phyloP scores from a whole-genome alignment of 2,113 vertebrate genomes.

The Psephotus haematonotus region DNA sequence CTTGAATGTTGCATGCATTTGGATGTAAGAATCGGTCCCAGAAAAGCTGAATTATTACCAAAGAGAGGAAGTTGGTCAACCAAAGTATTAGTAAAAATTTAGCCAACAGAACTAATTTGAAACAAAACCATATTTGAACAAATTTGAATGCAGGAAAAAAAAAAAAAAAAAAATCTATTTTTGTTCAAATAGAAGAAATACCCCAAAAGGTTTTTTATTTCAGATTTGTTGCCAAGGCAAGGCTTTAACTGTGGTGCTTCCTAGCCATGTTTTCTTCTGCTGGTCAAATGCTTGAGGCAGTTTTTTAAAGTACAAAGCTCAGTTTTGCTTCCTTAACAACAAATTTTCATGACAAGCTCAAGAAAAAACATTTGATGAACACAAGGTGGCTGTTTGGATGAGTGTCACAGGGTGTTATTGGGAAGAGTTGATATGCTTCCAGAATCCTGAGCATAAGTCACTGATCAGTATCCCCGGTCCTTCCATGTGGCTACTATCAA shows the following conservation, averaged over 20 bases:
- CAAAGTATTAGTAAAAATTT: background rate
- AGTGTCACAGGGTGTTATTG: background rate
- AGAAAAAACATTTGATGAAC: background rate
- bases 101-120: background rate
- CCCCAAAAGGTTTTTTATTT: background rate
- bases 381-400: background rate
- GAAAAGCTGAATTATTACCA: background rate
- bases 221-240: background rate
- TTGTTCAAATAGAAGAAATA: background rate
- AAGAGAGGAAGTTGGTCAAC: background rate
- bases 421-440: background rate
- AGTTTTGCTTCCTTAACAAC: background rate
- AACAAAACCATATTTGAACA: background rate
- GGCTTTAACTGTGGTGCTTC: background rate
- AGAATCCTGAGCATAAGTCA: background rate
- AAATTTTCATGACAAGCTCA: background rate
- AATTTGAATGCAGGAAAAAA: background rate
- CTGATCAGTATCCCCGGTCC: background rate
- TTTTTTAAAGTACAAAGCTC: background rate
- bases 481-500: background rate
- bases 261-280: background rate
- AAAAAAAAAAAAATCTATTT: background rate
- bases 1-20: background rate
- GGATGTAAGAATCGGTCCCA: background rate
- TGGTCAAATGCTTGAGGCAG: background rate